Base-by-base conservation (phyloP, 2,113 vertebrate species). In the Grammomys dolichurus region DNA sequence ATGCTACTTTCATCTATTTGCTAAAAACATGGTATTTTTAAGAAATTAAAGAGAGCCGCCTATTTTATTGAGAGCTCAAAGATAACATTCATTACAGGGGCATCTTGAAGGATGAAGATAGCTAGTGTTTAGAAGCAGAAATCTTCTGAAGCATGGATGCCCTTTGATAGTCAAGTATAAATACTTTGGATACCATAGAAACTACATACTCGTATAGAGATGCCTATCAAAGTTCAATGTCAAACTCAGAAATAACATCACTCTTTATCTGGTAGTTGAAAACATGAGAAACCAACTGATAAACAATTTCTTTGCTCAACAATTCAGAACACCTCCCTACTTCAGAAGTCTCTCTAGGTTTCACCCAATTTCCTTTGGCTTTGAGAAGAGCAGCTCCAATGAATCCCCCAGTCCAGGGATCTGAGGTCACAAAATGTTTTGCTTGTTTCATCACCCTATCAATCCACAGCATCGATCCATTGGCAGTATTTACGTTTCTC, bases 361-460 rank as follows among this genome's bases (percentile, higher is more conserved):
- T 56, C 22, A 40, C 9, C 1, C 0, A 24, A 3, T 19, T 77
- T n/a, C 28, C 19, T 24, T 1, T 0, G 6, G 28, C 22, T 33
- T 36, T 31, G 33, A 69, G 4, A 51, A 93, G 7, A 7, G 33
- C 12, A 54, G 2, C 31, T 26, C 54, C 31, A 22, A 4, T 22
- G 33, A 72, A 70, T 2, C 6, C 16, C 43, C 17, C 26, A 51
- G 22, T 67, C 11, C 11, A n/a, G 1, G 36, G 7, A 77, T 78
- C 48, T 54, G 2, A 72, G 7, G 76, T 93, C 46, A 43, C 8
- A 3, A 46, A n/a, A 46, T 4, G 9, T 46, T 67, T 46, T 65
- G 2, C 31, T 60, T 33, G 43, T 0, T 14, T 14, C 56, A 31
- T 43, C 17, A 48, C 22, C 31, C 75, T 51, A 69, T 19, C 28